These are phyloP conservation scores for Sebastes schlegelii DNA, from an alignment of 2,113 vertebrate genomes.

Conservation along the genomic window DNA sequence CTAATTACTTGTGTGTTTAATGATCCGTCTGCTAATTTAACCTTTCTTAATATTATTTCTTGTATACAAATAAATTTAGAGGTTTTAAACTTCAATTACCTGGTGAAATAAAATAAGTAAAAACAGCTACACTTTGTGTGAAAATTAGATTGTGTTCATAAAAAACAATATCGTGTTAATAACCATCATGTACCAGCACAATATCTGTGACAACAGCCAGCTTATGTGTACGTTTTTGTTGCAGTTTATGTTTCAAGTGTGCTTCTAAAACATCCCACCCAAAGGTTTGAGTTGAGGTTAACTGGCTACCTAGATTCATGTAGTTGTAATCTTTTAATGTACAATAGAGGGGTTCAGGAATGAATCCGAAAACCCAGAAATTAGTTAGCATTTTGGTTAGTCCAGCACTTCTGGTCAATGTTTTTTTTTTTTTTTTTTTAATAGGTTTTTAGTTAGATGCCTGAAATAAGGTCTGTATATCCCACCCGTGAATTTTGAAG, in stretches of 20 bases:
- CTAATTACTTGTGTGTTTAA: neutral
- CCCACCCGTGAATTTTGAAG: too few relatives aligned
- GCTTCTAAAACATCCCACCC: neutral
- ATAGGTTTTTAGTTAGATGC: too few relatives aligned
- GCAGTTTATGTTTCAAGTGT: neutral
- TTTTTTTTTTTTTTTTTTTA: too few relatives aligned
- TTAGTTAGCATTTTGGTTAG: too few relatives aligned
- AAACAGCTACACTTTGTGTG: too few relatives aligned
- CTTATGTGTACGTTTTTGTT: neutral
- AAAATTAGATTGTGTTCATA: neutral
- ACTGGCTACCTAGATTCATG: neutral
- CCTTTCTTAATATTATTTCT: neutral
- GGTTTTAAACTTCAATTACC: neutral
- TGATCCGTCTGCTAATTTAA: neutral
- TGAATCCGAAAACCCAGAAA: too few relatives aligned
- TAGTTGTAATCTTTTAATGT: neutral
- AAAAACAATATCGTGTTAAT: neutral
- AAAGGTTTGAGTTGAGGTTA: neutral
- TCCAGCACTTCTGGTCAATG: too few relatives aligned
- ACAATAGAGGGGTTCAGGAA: neutral
- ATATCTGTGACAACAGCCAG: neutral
- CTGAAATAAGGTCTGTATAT: too few relatives aligned
- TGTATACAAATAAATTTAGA: neutral
- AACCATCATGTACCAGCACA: neutral
- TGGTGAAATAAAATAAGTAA: neutral